These are phyloP conservation scores for Eupithecia subfuscata DNA, from an alignment of 2,888 invertebrate genomes.

Conservation along the genomic window DNA sequence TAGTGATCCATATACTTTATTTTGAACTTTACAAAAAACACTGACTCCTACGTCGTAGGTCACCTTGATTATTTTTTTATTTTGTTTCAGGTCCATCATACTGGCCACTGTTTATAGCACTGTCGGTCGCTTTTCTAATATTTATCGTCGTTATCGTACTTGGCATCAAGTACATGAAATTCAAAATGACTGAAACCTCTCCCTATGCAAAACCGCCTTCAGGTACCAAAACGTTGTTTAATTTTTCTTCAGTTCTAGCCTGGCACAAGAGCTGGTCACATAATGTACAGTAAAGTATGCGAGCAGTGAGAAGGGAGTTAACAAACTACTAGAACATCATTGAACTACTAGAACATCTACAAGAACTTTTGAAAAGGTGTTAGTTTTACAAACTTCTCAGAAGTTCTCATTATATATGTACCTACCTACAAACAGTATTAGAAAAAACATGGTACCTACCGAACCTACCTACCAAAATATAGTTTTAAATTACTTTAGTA, in stretches of 20 bases:
- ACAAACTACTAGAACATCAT: too few relatives aligned
- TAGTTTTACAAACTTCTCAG: too few relatives aligned
- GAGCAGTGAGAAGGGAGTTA: too few relatives aligned
- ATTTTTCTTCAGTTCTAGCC: not conserved
- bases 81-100: slow-evolving; percentile 71
- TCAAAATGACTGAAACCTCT: slow-evolving; percentile 72
- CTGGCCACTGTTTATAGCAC: slow-evolving; percentile 72
- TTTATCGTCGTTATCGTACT: slow-evolving; percentile 73
- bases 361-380: too few relatives aligned
- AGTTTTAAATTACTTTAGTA: too few relatives aligned
- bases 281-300: not conserved
- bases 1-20: too few relatives aligned
- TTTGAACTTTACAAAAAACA: not conserved
- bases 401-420: too few relatives aligned
- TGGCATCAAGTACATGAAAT: slow-evolving; percentile 77
- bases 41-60: not conserved
- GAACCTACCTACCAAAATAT: too few relatives aligned
- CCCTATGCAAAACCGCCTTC: slow-evolving; percentile 76
- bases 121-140: slow-evolving; percentile 75
- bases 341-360: too few relatives aligned
- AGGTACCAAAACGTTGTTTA: slow-evolving; percentile 56
- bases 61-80: not conserved
- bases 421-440: too few relatives aligned
- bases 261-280: not conserved
- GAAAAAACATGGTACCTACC: too few relatives aligned